phyloP scores from a whole-genome alignment of 2,888 invertebrate genomes.

The Doris montereyensis region DNA sequence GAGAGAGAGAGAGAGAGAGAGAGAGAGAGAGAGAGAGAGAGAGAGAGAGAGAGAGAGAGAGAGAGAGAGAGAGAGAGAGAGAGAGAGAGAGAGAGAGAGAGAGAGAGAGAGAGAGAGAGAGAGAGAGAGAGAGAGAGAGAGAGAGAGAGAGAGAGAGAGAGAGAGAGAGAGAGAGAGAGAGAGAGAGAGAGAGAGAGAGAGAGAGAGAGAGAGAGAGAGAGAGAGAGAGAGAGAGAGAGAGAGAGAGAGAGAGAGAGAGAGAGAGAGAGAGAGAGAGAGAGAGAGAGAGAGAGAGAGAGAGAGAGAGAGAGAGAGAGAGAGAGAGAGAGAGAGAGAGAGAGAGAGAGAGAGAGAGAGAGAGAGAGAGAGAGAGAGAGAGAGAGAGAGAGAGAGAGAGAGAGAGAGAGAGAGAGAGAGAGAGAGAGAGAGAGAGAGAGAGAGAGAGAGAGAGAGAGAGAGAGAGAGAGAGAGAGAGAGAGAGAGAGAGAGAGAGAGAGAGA shows the following conservation, averaged over 20 bases:
- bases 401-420: background rate
- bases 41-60: no score
- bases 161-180: background rate
- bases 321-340: background rate
- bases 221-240: background rate
- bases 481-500: no score
- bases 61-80: no score
- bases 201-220: background rate
- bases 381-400: background rate
- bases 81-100: background rate
- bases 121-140: background rate
- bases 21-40: no score
- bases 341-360: background rate
- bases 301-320: constrained; percentile 4
- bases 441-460: background rate
- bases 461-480: background rate
- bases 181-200: background rate
- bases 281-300: background rate
- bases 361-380: background rate
- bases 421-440: background rate
- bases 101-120: background rate
- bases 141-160: no score
- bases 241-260: background rate
- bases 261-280: background rate
- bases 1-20: background rate